A percentile compares a stretch with the other conserved stretches of the same genome.
Evolutionary conservation across 2,888 invertebrate genomes (phyloP).

Genomic region (Branchipolynoe longqiensis): DNA sequence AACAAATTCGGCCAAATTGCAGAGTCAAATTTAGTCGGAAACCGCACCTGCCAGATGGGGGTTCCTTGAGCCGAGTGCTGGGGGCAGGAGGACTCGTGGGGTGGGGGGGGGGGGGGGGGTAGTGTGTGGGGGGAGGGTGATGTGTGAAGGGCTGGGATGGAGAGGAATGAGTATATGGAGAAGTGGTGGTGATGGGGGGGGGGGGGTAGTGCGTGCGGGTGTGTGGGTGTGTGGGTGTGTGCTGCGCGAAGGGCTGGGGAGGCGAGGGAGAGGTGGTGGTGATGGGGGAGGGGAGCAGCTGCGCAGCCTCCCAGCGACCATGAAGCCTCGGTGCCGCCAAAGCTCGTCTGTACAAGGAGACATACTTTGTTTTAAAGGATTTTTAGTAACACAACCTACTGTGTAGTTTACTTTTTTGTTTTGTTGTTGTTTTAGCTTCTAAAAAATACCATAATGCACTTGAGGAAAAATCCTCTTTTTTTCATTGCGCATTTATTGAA

Average conservation of each 20-base stretch:
- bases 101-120: not conserved
- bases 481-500: too few species aligned
- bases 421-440: too few species aligned
- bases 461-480: too few species aligned
- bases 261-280: not conserved
- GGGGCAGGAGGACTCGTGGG: not conserved
- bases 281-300: not conserved
- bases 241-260: not conserved
- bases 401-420: too few species aligned
- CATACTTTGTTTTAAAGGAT: too few species aligned
- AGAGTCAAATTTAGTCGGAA: constrained; percentile 49
- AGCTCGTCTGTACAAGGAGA: too few species aligned
- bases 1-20: constrained; percentile 56
- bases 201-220: not conserved
- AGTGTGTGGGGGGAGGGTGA: too few species aligned
- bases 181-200: not conserved
- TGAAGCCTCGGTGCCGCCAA: too few species aligned
- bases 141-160: not conserved
- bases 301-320: not conserved
- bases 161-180: too few species aligned
- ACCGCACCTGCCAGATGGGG: constrained; percentile 19
- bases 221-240: too few species aligned
- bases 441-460: too few species aligned
- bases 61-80: not conserved
- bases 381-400: too few species aligned